These are phyloP conservation scores for Biston betularia DNA, from an alignment of 2,888 invertebrate genomes.

Conservation along the genomic window DNA sequence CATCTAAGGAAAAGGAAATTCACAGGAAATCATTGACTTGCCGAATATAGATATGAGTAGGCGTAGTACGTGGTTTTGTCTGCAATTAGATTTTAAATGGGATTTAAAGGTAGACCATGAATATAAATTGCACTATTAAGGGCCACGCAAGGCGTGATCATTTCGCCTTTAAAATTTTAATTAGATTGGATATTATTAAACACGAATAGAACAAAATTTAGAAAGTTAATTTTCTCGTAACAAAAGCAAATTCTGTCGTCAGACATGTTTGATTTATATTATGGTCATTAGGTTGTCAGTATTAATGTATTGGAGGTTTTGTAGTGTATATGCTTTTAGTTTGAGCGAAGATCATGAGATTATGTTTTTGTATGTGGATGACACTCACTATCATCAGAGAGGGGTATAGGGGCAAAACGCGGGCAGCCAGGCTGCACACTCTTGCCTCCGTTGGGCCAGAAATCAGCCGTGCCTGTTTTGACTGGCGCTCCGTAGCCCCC, in stretches of 20 bases:
- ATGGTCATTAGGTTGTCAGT: too few relatives aligned
- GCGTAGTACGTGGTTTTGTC: conserved; percentile 1
- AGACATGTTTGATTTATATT: too few relatives aligned
- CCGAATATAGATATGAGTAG: conserved; percentile 10
- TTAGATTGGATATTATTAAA: background rate
- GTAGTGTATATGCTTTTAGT: background rate
- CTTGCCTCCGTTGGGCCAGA: conserved; percentile 88
- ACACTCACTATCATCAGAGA: conserved; percentile 81
- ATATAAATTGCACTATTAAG: background rate
- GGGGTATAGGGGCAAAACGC: conserved; percentile 77
- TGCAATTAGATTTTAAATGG: conserved; percentile 4
- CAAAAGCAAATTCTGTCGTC: too few relatives aligned
- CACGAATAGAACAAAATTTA: too few relatives aligned
- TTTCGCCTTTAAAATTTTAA: background rate
- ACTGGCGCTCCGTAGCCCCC: conserved; percentile 87
- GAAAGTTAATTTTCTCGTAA: too few relatives aligned
- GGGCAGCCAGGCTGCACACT: conserved; percentile 88
- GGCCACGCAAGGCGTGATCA: background rate
- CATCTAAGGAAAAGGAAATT: conserved; percentile 32
- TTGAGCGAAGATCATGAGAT: background rate
- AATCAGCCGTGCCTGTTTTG: conserved; percentile 86
- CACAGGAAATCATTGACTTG: conserved; percentile 24
- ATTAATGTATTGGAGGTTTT: too few relatives aligned
- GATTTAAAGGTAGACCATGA: background rate
- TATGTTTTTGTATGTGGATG: background rate